Evolutionary conservation across 2,797 vertebrate species (phyloP).

Genomic region (Xiphorhynchus erythropygius): DNA sequence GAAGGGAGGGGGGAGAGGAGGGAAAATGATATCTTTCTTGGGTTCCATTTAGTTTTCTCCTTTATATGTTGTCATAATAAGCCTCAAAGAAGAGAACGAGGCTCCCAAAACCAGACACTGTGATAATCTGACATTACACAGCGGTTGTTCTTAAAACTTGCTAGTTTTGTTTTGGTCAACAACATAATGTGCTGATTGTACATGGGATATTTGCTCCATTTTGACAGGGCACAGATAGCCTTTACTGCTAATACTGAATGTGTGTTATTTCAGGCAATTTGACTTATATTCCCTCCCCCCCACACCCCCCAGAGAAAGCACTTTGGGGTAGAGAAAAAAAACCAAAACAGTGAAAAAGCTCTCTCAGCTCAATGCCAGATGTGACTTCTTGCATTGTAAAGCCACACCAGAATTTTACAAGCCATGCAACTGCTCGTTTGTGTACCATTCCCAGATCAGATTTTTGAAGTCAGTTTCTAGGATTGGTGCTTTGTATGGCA

Average conservation of each 20-base stretch:
- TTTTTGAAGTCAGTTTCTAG: background rate
- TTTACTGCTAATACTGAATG: background rate
- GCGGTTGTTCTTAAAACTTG: background rate
- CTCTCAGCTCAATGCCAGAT: conserved; percentile 24
- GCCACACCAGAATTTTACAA: conserved; percentile 21
- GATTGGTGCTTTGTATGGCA: background rate
- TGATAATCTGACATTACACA: conserved; percentile 1
- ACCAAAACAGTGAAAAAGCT: background rate
- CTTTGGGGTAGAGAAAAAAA: background rate
- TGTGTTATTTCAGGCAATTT: background rate
- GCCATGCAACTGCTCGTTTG: background rate
- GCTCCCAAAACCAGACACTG: background rate
- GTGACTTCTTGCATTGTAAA: conserved; percentile 7
- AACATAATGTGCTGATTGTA: background rate
- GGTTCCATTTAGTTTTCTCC: conserved; percentile 8
- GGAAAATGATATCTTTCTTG: conserved; percentile 34
- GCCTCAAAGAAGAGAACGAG: background rate
- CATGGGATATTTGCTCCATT: background rate
- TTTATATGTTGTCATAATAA: background rate
- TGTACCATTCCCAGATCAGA: background rate
- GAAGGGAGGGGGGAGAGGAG: background rate
- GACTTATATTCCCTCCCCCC: background rate
- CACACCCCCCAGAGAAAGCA: background rate
- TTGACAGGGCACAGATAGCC: background rate
- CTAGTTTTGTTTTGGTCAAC: conserved; percentile 28